Base-by-base conservation (phyloP, 2,113 vertebrate genomes). In the Tachysurus fulvidraco region DNA sequence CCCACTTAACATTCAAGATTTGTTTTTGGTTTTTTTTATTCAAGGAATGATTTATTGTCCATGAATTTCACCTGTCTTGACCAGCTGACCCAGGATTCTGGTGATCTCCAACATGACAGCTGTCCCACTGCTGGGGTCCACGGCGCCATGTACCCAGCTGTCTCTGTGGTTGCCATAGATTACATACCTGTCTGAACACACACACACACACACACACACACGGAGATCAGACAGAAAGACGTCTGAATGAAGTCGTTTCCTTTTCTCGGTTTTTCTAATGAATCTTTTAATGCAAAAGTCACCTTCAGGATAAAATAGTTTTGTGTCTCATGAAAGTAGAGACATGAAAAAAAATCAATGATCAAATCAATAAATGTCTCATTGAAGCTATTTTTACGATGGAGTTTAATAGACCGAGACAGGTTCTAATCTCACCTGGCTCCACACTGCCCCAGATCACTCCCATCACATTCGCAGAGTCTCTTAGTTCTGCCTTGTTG, bases 101-200 rank as follows among this genome's bases (percentile, higher is more conserved):
- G 92, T 94, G 83, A 97, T 73, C 90, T 98, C 97, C 91, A 98
- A 87, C 95, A 98, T 97, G 44, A 97, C 96, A 0, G 97, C 94
- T 0, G 97, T 97, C 14, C 97, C 97, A 0, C 96, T 98, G 94
- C 97, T 96, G 21, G 97, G 97, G 86, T 98, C 97, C 5, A 98
- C 96, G 1, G 97, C 97, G 0, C 97, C 97, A 0, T 98, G 95
- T 1, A 98, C 96, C 97, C 97, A 98, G 85, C 97, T 98, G 94
- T 97, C 97, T 36, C 97, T 93, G 92, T 98, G 97, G 93, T 98
- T 98, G 3, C 97, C 97, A 0, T 97, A 98, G 0, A 98, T 93
- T 67, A 98, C 95, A 0, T 97, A 97, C 79, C 97, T 95, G 91
- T 98, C 97, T 98, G 89, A 54, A 85, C 81, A 86, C 23, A 21